Conservation (phyloP, 1,140 invertebrate genomes). For the Pseudomyrmex flavicornis region DNA sequence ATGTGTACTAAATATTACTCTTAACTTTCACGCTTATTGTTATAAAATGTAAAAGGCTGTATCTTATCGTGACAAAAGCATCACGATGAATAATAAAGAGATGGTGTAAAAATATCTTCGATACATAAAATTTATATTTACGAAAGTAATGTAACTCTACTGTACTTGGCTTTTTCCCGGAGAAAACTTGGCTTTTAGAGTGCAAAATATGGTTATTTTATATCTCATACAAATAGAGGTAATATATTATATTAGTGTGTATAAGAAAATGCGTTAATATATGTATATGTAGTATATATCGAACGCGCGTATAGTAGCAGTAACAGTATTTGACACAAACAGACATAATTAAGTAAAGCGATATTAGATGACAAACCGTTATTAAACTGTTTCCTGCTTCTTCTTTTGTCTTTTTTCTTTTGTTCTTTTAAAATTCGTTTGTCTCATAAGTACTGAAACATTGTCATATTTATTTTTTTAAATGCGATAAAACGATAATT, state of each 20-base stretch:
- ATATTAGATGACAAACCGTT: conserved; percentile 40
- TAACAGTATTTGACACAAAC: conserved; percentile 65
- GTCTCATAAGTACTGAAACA: conserved; percentile 58
- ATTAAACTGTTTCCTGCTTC: conserved; percentile 34
- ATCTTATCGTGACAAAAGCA: conserved; percentile 43
- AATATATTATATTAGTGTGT: conserved; percentile 70
- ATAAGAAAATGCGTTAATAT: conserved; percentile 47
- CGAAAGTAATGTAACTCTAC: conserved; percentile 57
- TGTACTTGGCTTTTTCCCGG: conserved; percentile 21
- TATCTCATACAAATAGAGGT: conserved; percentile 67
- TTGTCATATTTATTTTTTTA: conserved; percentile 17
- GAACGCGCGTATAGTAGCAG: conserved; percentile 39
- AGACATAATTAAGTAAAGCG: conserved; percentile 63
- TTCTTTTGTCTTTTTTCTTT: background rate
- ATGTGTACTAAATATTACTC: conserved; percentile 45
- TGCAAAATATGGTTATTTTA: conserved; percentile 51
- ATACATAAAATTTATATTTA: conserved; percentile 57
- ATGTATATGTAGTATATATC: conserved; percentile 49
- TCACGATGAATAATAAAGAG: conserved; percentile 51
- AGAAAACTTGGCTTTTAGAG: conserved; percentile 27
- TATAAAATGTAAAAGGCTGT: conserved; percentile 46
- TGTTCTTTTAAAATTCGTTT: conserved; percentile 1
- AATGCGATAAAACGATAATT: background rate
- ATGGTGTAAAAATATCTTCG: conserved; percentile 44
- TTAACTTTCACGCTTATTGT: conserved; percentile 45